Evolutionary conservation across 2,888 invertebrate species (phyloP), one percentile per base, ranked within the genome.

Genomic region (Smittia sp.): DNA sequence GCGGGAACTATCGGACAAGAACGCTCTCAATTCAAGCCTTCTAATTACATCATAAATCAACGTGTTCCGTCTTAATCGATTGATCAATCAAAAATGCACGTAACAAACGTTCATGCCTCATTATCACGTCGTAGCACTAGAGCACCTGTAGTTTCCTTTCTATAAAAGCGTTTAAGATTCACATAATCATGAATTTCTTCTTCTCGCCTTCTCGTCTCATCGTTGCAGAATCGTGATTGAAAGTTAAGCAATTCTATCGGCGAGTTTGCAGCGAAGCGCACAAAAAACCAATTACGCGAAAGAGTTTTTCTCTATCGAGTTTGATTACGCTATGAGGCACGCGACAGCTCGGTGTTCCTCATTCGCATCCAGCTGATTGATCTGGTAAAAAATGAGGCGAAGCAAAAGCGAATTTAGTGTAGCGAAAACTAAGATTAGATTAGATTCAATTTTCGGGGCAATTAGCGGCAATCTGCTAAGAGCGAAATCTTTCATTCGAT

Each of bases 221-320:
- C 46, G 15, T 38, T 38, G 11, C 38, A 38, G 38, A 46, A 11
- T 46, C 46, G 46, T 46, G 46, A 46, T 46, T 15, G 46, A 46
- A 32, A 46, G 46, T 46, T 46, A 46, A 46, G 46, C 46, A 46
- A 46, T 46, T 46, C 46, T 46, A n/a, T 46, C n/a, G 11, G 15
- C n/a, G n/a, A n/a, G 15, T 46, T 46, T 13, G 4, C n/a, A n/a
- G 46, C 15, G 46, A 11, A 6, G 46, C 46, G 15, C 46, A 32
- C 46, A 32, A 46, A 46, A 46, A 46, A 46, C n/a, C 46, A 46
- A 46, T 46, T 46, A 46, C 15, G 15, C 38, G 38, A n/a, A n/a
- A 32, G 32, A 32, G 32, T 32, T 32, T 32, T 32, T 32, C 32
- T 15, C 11, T 46, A n/a, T 46, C 46, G 6, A 46, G 46, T 46